A percentile compares a stretch with the other conserved stretches of the same genome.
These are phyloP conservation scores for Vireo altiloquus DNA, from an alignment of 2,113 vertebrate genomes.

Conservation along the genomic window DNA sequence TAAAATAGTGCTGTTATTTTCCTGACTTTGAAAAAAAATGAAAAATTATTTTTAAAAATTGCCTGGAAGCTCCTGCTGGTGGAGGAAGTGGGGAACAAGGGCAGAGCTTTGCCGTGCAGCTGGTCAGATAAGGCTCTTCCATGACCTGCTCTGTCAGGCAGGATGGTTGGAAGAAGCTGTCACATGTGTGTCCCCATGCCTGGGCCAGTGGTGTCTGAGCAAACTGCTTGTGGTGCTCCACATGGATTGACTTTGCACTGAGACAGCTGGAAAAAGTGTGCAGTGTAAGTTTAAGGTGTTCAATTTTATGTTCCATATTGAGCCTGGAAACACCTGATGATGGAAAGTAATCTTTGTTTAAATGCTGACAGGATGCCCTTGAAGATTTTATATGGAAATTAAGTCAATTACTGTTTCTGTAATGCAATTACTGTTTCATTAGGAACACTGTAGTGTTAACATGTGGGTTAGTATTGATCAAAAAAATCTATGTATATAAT, in stretches of 20 bases:
- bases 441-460: neutral
- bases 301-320: conserved; percentile 31
- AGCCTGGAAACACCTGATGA: conserved; percentile 21
- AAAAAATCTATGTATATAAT: neutral
- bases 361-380: conserved; percentile 10
- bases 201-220: neutral
- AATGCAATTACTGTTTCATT: conserved; percentile 35
- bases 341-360: conserved; percentile 28
- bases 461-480: conserved; percentile 1
- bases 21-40: neutral
- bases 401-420: conserved; percentile 22
- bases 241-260: neutral
- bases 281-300: conserved; percentile 53
- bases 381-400: conserved; percentile 48
- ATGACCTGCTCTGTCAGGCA: fast-evolving
- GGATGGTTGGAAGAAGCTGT: neutral
- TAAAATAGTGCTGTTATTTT: neutral
- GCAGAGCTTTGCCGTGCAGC: neutral
- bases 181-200: fast-evolving
- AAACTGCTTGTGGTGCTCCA: neutral
- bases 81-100: neutral
- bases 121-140: neutral
- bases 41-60: neutral
- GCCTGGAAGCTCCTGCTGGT: neutral
- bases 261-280: conserved; percentile 62